These are phyloP conservation scores for Psilopsiagon aurifrons DNA, from an alignment of 2,113 vertebrate species.

Conservation along the genomic window DNA sequence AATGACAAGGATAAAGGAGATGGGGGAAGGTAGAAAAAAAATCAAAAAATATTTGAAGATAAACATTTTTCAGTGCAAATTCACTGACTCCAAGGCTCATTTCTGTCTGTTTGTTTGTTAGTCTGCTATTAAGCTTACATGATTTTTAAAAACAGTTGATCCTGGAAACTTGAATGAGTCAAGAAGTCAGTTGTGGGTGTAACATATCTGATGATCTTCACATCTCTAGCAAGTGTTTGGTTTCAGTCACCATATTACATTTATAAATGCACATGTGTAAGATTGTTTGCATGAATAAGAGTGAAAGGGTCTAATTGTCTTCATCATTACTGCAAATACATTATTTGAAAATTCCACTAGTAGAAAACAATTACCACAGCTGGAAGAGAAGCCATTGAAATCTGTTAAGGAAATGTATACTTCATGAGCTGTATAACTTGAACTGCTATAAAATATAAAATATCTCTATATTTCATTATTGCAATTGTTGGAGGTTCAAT, in stretches of 20 bases:
- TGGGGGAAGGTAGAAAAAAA: neutral
- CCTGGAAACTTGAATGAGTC: neutral
- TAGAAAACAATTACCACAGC: neutral
- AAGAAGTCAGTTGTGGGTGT: neutral
- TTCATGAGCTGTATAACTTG: neutral
- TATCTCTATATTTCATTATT: neutral
- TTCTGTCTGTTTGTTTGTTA: neutral
- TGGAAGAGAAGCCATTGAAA: neutral
- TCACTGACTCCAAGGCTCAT: rapidly evolving
- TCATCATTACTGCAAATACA: neutral
- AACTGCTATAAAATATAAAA: neutral
- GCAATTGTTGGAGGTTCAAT: neutral
- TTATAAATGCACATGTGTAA: neutral
- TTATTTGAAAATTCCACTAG: neutral
- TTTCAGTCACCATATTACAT: neutral
- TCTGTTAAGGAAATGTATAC: neutral
- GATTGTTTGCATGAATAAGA: neutral
- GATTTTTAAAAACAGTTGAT: neutral
- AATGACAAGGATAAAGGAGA: neutral
- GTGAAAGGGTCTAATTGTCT: neutral
- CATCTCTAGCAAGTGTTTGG: neutral
- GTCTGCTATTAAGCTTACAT: neutral
- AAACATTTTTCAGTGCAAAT: neutral
- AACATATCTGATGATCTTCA: neutral
- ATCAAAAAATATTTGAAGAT: neutral